Conservation (phyloP, 2,113 vertebrate genomes). For the Apistogramma diplotaenia region DNA sequence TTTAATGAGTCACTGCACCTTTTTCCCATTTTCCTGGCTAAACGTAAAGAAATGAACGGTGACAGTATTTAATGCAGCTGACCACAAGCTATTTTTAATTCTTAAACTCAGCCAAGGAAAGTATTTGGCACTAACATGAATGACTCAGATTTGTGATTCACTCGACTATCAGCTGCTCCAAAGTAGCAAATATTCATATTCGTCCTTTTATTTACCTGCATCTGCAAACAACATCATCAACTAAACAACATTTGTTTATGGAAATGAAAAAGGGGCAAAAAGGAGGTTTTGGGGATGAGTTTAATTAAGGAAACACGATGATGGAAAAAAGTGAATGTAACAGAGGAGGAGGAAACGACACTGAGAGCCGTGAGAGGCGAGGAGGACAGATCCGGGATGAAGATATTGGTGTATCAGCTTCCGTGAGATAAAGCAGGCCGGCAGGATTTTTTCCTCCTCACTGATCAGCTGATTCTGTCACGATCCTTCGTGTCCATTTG, state of each 20-base stretch:
- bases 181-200: too few species aligned
- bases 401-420: constrained; percentile 32
- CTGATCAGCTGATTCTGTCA: background rate
- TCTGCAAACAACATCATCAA: too few species aligned
- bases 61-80: too few species aligned
- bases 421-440: constrained; percentile 7
- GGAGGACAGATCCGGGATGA: constrained; percentile 11
- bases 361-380: background rate
- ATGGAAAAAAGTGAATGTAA: constrained; percentile 6
- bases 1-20: too few species aligned
- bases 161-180: too few species aligned
- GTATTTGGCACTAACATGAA: too few species aligned
- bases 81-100: too few species aligned
- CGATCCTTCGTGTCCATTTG: background rate
- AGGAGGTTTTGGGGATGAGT: background rate
- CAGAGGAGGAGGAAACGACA: constrained; percentile 21
- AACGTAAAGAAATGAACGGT: too few species aligned
- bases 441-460: background rate
- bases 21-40: too few species aligned
- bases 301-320: background rate
- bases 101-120: too few species aligned
- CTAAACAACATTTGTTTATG: background rate
- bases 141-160: too few species aligned
- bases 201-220: too few species aligned
- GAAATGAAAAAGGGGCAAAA: background rate